Base-by-base conservation (phyloP, 1,140 invertebrate genomes). In the Temnothorax nylanderi region DNA sequence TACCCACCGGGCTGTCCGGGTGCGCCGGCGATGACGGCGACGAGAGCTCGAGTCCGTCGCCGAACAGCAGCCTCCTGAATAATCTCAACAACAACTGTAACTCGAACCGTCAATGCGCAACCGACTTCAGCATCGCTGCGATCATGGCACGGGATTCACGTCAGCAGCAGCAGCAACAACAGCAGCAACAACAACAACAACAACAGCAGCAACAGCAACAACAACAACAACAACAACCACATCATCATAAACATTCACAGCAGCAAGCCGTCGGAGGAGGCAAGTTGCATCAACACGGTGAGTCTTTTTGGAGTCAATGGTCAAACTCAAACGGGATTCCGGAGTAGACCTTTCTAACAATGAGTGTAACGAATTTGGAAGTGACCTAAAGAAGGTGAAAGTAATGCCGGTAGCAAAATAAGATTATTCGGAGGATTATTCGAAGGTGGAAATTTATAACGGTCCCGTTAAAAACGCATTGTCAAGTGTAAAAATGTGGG, bases 141-240 rank as follows among this genome's bases (percentile, higher is more conserved):
- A 99, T 99, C 92, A 99, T 99, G 98, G 98, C 97, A 75, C 96
- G 97, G 80, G 96, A 97, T 93, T 96, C 96, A 90, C 95, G 96
- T 75, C 95, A 97, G 92, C 95, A 96, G 37, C 94, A 95, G 60
- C 90, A 93, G 44, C 91, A 92, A 7, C 89, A 91, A 10, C 91
- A 91, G 1, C 89, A 91, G 8, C 88, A 91, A 0, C 88, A 91
- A 1, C 87, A 88, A 0, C 82, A 86, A 8, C 80, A 86, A 13
- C 87, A 89, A 10, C 81, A 67, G 16, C 87, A 89, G 54, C 80
- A 82, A 3, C 90, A 91, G 0, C 67, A 49, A 7, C 78, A 86
- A n/a, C 87, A 90, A n/a, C 87, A 87, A 41, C 80, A 85, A 7
- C 89, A 91, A 0, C 71, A 54, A 4, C 49, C 91, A 32, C 87